Conservation (phyloP, 1,140 invertebrate species). For the Conus ventricosus region DNA sequence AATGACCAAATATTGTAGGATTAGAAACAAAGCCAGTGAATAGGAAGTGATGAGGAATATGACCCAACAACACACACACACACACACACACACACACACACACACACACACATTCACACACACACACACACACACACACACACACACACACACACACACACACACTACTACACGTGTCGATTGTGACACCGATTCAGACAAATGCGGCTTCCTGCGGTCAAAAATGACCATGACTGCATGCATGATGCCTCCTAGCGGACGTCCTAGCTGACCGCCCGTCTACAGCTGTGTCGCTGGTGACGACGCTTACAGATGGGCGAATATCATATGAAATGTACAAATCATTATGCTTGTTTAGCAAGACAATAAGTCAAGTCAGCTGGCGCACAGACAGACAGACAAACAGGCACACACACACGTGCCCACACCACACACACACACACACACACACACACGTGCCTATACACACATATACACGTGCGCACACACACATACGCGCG, state of each 20-base stretch:
- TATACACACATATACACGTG: not conserved
- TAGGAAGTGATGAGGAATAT: no score
- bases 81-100: not conserved
- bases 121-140: conserved; percentile 22
- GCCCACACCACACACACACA: not conserved
- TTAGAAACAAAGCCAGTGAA: no score
- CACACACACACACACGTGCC: not conserved
- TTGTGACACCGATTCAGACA: not conserved
- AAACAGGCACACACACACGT: not conserved
- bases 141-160: conserved; percentile 12
- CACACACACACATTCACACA: not conserved
- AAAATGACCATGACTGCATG: no score
- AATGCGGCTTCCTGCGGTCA: no score
- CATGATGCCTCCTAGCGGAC: not conserved
- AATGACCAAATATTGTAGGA: no score
- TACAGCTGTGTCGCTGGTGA: not conserved
- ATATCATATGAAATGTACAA: no score
- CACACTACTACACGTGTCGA: not conserved
- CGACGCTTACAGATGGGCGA: no score
- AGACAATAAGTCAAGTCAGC: no score
- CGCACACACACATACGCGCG: not conserved
- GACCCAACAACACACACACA: not conserved
- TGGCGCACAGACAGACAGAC: not conserved
- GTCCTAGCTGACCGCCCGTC: not conserved
- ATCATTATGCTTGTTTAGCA: no score